Base-by-base conservation (phyloP, 2,113 vertebrate genomes). In the Pomatostomus ruficeps region DNA sequence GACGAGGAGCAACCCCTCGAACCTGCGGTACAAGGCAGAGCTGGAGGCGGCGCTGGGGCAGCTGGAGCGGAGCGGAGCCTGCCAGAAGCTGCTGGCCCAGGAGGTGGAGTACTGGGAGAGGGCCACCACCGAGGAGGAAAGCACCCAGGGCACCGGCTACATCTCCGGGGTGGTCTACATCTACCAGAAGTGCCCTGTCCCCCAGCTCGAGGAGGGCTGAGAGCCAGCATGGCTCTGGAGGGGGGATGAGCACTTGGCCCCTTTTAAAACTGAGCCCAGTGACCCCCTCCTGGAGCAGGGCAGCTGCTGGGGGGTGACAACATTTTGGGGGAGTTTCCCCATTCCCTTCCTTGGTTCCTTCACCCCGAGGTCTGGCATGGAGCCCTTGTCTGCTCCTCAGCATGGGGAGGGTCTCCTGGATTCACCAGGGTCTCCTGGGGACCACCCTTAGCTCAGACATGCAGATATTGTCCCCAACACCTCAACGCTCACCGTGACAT, bases 111-210 rank as follows among this genome's bases (percentile, higher is more conserved):
- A 59, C 11, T 99, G 99, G 99, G 99, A 99, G 93, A 98, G 88
- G 79, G 98, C 98, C 2, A 98, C 98, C 17, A 97, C 97, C 0
- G 88, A 98, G 35, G 58, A 97, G 1, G 98, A 99, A 90, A 82
- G 61, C 23, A 24, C 45, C 10, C 58, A 54, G 8, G 73, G 81
- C 46, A 85, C 90, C 0, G 97, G 96, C 35, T 99, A 99, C 97
- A 99, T 99, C 95, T 70, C 98, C 0, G 99, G 99, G 2, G 94
- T 93, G 6, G 68, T 99, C 51, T 99, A 99, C 67, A 25, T 99
- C 46, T 99, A 98, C 94, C 97, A 42, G 51, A 99, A 98, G 79
- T 93, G 96, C 40, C 49, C 88, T 2, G 10, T 94, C 3, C 71
- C 67, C 2, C 6, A 6, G 2, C 22, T 31, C 1, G 1, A 81